These are phyloP conservation scores for Ctenopoma multispine DNA, from an alignment of 2,797 vertebrate species.

Conservation along the genomic window DNA sequence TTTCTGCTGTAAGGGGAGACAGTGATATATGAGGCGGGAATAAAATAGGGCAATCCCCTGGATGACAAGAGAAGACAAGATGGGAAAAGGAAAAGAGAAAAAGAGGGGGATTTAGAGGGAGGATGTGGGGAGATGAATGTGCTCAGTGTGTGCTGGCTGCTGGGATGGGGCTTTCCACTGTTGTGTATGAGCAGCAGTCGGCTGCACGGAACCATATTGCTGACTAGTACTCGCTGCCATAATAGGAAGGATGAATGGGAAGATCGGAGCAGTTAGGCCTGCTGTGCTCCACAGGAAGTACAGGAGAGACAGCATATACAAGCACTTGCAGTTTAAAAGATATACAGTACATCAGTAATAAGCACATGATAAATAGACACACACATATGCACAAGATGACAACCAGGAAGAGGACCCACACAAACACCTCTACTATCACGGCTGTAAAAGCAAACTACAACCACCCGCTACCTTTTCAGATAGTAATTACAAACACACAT, in stretches of 20 bases:
- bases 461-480: not conserved
- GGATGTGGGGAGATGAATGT: conserved; percentile 45
- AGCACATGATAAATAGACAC: not conserved
- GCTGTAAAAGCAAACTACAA: conserved; percentile 19
- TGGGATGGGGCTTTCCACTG: conserved; percentile 48
- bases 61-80: conserved; percentile 36
- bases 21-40: conserved; percentile 62
- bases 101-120: conserved; percentile 20
- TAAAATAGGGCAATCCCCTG: conserved; percentile 68
- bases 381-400: not conserved
- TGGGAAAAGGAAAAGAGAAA: not conserved
- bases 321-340: not conserved
- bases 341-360: not conserved
- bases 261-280: conserved; percentile 50
- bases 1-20: conserved; percentile 40
- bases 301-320: conserved; percentile 23
- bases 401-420: conserved; percentile 22
- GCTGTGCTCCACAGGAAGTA: conserved; percentile 51
- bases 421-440: conserved; percentile 1
- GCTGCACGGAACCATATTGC: conserved; percentile 6
- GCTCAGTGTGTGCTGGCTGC: conserved; percentile 35
- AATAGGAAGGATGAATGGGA: conserved; percentile 54
- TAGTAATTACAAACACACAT: conserved; percentile 1
- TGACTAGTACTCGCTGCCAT: conserved; percentile 41
- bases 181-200: conserved; percentile 21